These are phyloP conservation scores for Mythimna impura DNA, from an alignment of 2,888 invertebrate species.

Conservation along the genomic window DNA sequence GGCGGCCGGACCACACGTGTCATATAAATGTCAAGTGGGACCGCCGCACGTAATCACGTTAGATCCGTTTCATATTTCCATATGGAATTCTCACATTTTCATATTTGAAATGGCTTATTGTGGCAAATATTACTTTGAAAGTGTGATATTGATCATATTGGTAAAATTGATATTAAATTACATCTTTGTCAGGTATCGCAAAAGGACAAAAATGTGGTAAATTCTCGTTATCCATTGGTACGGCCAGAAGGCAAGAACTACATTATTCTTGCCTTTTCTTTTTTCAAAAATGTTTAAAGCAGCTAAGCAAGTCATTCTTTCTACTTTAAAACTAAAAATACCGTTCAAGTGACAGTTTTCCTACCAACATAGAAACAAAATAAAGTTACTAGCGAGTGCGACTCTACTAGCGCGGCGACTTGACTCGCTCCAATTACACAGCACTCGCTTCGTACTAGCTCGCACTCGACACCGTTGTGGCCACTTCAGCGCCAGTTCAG, in stretches of 20 bases:
- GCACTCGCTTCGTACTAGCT: constrained; percentile 47
- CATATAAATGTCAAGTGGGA: constrained; percentile 55
- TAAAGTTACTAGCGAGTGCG: constrained; percentile 34
- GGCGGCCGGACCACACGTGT: constrained; percentile 35
- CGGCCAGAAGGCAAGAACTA: not conserved
- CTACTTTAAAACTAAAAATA: constrained; percentile 27
- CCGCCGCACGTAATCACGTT: constrained; percentile 9
- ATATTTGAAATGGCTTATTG: not conserved
- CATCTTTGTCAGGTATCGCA: too few species aligned
- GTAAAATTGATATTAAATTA: not conserved
- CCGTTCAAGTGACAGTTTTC: constrained; percentile 15
- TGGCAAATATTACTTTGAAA: not conserved
- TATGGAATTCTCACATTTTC: constrained; percentile 10
- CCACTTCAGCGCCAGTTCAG: constrained; percentile 51
- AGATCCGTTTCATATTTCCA: constrained; percentile 11
- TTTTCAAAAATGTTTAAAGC: not conserved
- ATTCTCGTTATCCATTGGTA: not conserved
- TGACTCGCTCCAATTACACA: constrained; percentile 62
- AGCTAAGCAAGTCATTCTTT: not conserved
- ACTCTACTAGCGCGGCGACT: constrained; percentile 50
- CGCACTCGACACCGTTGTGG: constrained; percentile 64
- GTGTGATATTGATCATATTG: not conserved
- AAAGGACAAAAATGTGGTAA: too few species aligned
- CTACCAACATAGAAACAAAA: constrained; percentile 26
- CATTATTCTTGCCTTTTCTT: not conserved